Percentiles rank a stretch among this genome's conserved stretches.
Conservation (phyloP, 1,140 invertebrate species). For the Zophobas atratus region DNA sequence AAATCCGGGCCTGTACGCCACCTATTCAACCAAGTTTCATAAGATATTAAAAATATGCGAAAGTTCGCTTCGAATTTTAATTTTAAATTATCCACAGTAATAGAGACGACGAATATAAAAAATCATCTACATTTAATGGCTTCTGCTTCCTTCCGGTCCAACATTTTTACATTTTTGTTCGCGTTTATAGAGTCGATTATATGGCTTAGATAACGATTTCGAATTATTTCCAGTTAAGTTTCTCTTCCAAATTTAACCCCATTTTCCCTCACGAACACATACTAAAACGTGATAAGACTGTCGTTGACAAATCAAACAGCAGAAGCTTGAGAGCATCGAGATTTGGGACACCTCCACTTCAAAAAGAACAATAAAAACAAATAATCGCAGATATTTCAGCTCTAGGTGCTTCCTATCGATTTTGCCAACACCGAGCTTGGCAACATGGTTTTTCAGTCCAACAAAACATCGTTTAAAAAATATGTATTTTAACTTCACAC, state of each 20-base stretch:
- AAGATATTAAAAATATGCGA: constrained; percentile 10
- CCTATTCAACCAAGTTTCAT: constrained; percentile 9
- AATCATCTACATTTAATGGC: constrained; percentile 19
- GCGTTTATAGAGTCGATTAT: constrained; percentile 14
- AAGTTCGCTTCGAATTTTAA: constrained; percentile 1
- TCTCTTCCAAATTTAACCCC: constrained; percentile 20
- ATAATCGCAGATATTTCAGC: not conserved
- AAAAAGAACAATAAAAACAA: constrained; percentile 9
- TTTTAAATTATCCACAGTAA: constrained; percentile 3
- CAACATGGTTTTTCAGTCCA: no score
- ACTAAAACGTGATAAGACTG: constrained; percentile 29
- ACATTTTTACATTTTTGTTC: constrained; percentile 17
- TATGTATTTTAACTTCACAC: no score
- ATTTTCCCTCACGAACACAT: constrained; percentile 5
- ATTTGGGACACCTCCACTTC: not conserved
- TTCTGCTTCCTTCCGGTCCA: not conserved
- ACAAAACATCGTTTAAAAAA: no score
- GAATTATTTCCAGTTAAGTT: constrained; percentile 21
- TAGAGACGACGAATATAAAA: constrained; percentile 2
- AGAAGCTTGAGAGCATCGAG: not conserved
- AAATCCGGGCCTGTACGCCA: not conserved
- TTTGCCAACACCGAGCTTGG: not conserved
- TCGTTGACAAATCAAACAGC: constrained; percentile 17
- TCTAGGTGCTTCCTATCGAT: not conserved
- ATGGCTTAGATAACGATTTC: constrained; percentile 13